phyloP scores from a whole-genome alignment of 2,113 vertebrate genomes.

The Engystomops pustulosus region DNA sequence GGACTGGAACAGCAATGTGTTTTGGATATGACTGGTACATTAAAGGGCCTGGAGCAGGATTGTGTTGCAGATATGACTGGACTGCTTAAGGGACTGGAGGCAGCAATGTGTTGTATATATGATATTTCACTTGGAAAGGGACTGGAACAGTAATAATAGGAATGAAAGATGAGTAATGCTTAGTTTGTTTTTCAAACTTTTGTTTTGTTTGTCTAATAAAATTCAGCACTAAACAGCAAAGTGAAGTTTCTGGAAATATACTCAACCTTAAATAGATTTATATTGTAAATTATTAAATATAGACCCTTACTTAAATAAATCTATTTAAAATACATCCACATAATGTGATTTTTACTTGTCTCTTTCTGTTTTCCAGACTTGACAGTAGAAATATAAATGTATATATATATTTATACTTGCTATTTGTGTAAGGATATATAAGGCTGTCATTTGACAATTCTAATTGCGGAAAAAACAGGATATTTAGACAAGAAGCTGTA shows the following conservation, averaged over 20 bases:
- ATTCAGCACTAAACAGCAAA: too few relatives aligned
- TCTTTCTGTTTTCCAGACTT: background rate
- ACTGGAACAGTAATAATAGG: too few relatives aligned
- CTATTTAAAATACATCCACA: background rate
- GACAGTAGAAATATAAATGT: background rate
- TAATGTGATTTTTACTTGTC: background rate
- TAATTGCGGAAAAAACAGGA: slow-evolving; percentile 66
- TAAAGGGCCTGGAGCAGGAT: too few relatives aligned
- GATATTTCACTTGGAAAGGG: too few relatives aligned
- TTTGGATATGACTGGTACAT: too few relatives aligned
- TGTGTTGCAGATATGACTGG: too few relatives aligned
- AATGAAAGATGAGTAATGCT: too few relatives aligned
- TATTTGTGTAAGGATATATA: background rate
- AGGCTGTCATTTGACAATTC: background rate
- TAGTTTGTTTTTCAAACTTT: too few relatives aligned
- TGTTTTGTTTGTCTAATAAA: too few relatives aligned
- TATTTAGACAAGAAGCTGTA: slow-evolving; percentile 62
- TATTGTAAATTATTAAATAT: background rate
- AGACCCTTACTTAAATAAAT: background rate
- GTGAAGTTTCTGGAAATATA: background rate
- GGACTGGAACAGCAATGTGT: too few relatives aligned
- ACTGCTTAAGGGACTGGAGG: too few relatives aligned
- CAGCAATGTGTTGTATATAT: too few relatives aligned
- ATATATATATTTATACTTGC: background rate
- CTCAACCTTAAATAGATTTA: background rate